A percentile compares a stretch with the other conserved stretches of the same genome.
Evolutionary conservation across 2,113 vertebrate genomes (phyloP).

Genomic region (Oncorhynchus gorbuscha): DNA sequence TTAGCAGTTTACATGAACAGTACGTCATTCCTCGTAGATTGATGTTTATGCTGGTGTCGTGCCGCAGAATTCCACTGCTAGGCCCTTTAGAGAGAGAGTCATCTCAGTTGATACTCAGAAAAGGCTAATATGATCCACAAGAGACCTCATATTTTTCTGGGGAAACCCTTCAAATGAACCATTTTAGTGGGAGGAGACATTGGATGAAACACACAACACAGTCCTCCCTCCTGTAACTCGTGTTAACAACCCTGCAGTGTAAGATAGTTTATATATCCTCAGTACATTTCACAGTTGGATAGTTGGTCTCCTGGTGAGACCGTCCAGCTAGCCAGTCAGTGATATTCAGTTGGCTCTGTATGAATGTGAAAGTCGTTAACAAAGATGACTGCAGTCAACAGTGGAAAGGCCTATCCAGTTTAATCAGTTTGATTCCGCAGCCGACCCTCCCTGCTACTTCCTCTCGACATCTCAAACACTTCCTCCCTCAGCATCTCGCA

Average conservation of each 20-base stretch:
- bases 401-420: not conserved
- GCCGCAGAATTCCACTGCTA: too few species aligned
- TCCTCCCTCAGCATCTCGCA: not conserved
- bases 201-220: not conserved
- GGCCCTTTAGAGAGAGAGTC: too few species aligned
- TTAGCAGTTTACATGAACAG: not conserved
- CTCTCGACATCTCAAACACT: slow-evolving; percentile 12
- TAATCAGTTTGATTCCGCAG: not conserved
- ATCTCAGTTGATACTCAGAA: too few species aligned
- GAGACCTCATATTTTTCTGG: too few species aligned
- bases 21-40: not conserved
- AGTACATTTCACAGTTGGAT: not conserved
- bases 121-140: too few species aligned
- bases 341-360: not conserved
- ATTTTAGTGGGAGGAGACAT: not conserved
- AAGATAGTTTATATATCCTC: not conserved
- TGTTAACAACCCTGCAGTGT: not conserved
- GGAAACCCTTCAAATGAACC: not conserved
- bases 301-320: not conserved
- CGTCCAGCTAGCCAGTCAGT: not conserved
- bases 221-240: not conserved
- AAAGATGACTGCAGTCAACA: not conserved
- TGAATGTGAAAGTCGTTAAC: not conserved
- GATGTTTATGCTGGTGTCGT: too few species aligned
- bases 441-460: not conserved